A percentile compares a stretch with the other conserved stretches of the same genome.
Conservation (phyloP, 2,888 invertebrate species). For the Sarcophaga subvicina region DNA sequence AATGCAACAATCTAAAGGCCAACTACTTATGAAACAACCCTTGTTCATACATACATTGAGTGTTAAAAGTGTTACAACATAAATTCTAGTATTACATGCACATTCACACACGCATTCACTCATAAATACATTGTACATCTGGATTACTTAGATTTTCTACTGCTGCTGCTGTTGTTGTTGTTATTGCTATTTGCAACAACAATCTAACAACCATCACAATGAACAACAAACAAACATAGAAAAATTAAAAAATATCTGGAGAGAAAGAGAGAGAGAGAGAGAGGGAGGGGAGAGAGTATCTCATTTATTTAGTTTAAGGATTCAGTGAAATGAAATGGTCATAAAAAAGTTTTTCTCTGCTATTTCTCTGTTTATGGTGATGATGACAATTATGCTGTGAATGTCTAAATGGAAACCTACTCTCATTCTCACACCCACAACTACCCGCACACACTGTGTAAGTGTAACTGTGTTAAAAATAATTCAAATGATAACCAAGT, state of each 20-base stretch:
- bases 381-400: slow-evolving; percentile 77
- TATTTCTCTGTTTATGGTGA: slow-evolving; percentile 77
- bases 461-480: neutral
- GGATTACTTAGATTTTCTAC: slow-evolving; percentile 49
- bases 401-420: slow-evolving; percentile 69
- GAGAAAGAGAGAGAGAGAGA: neutral
- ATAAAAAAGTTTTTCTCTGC: slow-evolving; percentile 74
- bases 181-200: slow-evolving; percentile 26
- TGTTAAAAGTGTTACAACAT: slow-evolving; percentile 3
- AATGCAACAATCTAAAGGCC: no score
- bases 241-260: neutral
- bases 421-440: neutral
- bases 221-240: slow-evolving; percentile 26
- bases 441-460: neutral
- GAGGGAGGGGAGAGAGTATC: neutral
- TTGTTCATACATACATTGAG: no score
- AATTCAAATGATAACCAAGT: neutral
- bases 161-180: slow-evolving; percentile 15
- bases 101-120: neutral
- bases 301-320: slow-evolving; percentile 43
- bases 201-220: slow-evolving; percentile 45
- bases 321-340: slow-evolving; percentile 66
- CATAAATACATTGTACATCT: neutral
- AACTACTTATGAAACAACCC: no score
- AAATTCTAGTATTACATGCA: slow-evolving; percentile 21